Percentiles rank a stretch among this genome's conserved stretches.
phyloP scores from a whole-genome alignment of 2,113 vertebrate species.

The Poeciliopsis turrubarensis region DNA sequence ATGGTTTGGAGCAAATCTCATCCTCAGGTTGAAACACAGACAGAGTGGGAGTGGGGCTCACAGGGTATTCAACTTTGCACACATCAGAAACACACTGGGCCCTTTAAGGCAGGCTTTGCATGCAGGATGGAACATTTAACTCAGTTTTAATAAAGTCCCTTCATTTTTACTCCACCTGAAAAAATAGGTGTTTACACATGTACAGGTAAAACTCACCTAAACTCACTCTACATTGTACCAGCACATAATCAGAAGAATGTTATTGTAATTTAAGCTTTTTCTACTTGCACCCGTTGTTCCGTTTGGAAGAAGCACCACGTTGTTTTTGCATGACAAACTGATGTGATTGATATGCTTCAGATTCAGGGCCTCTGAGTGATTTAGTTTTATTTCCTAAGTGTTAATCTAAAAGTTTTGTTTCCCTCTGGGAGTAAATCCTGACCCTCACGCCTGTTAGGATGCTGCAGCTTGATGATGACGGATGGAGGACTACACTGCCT shows the following conservation, averaged over 20 bases:
- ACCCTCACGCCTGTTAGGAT: conserved; percentile 20
- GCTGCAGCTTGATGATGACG: conserved; percentile 42
- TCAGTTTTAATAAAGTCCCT: conserved; percentile 21
- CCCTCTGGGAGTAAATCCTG: conserved; percentile 33
- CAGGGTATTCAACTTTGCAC: conserved; percentile 75
- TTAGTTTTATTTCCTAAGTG: conserved; percentile 52
- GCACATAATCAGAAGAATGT: conserved; percentile 76
- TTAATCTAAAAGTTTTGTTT: conserved; percentile 26
- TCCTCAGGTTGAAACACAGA: conserved; percentile 66
- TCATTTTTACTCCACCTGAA: conserved; percentile 21
- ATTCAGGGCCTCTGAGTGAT: conserved; percentile 52
- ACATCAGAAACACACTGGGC: conserved; percentile 61
- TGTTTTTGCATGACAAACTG: conserved; percentile 66
- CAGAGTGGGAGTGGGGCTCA: conserved; percentile 52
- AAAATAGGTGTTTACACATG: conserved; percentile 24
- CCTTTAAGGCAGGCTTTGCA: conserved; percentile 46
- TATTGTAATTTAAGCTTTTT: conserved; percentile 50
- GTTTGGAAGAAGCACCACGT: conserved; percentile 42
- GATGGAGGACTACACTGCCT: conserved; percentile 72
- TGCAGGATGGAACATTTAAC: conserved; percentile 45
- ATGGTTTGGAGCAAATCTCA: conserved; percentile 61
- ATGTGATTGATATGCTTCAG: conserved; percentile 36
- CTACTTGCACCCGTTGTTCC: conserved; percentile 46
- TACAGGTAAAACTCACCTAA: conserved; percentile 49
- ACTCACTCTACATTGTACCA: conserved; percentile 64